Conservation (phyloP, 2,888 invertebrate genomes). For the Nectonema munidae region DNA sequence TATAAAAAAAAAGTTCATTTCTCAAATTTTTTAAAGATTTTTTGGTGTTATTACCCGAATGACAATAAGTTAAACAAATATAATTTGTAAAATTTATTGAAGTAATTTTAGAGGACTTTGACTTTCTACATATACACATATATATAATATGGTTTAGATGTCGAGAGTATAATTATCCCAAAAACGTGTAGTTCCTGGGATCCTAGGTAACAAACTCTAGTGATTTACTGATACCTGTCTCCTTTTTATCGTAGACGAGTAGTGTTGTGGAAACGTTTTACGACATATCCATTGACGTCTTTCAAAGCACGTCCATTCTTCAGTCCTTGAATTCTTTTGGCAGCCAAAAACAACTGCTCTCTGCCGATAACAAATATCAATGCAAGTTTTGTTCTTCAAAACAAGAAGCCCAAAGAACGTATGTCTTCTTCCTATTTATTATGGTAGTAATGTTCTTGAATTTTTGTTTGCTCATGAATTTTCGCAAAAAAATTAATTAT, state of each 20-base stretch:
- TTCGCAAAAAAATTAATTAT: neutral
- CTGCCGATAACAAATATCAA: conserved; percentile 96
- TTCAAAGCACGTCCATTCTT: conserved; percentile 93
- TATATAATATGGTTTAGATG: too few species aligned
- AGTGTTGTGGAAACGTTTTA: conserved; percentile 98
- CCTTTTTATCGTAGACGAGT: conserved; percentile 30
- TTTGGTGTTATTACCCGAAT: too few species aligned
- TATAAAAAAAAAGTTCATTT: too few species aligned
- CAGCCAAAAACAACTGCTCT: conserved; percentile 90
- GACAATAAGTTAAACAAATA: too few species aligned
- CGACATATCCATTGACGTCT: conserved; percentile 89
- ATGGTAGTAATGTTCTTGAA: neutral
- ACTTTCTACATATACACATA: too few species aligned
- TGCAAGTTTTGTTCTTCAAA: conserved; percentile 97
- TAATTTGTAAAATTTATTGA: too few species aligned
- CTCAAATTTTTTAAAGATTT: too few species aligned
- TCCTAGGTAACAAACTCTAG: neutral
- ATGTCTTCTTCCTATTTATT: conserved; percentile 1
- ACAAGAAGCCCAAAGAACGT: conserved; percentile 59
- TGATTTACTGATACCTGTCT: conserved; percentile 8
- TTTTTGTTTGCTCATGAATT: neutral
- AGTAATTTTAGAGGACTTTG: too few species aligned
- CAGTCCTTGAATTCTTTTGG: conserved; percentile 83
- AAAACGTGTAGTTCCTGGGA: neutral
- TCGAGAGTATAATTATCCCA: too few species aligned